Percentiles rank a stretch among this genome's conserved stretches.
These are phyloP conservation scores for Drosophila repleta DNA, from an alignment of 1,140 invertebrate genomes.

Conservation along the genomic window DNA sequence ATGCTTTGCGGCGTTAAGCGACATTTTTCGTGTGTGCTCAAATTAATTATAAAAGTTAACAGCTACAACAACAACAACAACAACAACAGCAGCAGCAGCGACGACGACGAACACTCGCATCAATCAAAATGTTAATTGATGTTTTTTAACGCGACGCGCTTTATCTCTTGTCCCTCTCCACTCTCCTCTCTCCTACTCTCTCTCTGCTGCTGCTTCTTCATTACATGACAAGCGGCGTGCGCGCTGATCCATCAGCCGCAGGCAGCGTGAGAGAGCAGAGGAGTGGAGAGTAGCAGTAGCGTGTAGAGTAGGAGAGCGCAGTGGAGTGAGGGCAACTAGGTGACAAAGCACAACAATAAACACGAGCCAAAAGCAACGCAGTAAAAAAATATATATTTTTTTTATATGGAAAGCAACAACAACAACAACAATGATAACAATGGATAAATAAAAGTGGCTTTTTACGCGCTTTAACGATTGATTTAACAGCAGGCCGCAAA, in stretches of 20 bases:
- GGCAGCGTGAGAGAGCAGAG: constrained; percentile 3
- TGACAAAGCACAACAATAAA: constrained; percentile 58
- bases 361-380: constrained; percentile 62
- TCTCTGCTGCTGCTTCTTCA: constrained; percentile 34
- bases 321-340: neutral
- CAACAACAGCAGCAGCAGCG: neutral
- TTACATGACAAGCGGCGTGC: constrained; percentile 74
- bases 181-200: constrained; percentile 22
- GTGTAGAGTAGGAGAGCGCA: too few species aligned
- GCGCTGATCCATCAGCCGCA: constrained; percentile 72
- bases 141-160: constrained; percentile 46
- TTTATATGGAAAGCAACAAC: constrained; percentile 45
- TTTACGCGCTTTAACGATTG: constrained; percentile 77
- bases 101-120: constrained; percentile 46
- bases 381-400: constrained; percentile 43
- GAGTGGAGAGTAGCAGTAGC: neutral
- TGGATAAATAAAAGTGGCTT: constrained; percentile 52
- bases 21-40: constrained; percentile 49
- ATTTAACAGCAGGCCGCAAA: constrained; percentile 69
- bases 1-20: constrained; percentile 62
- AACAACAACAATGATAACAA: constrained; percentile 29
- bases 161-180: constrained; percentile 54
- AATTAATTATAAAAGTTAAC: constrained; percentile 76
- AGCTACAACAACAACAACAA: constrained; percentile 35
- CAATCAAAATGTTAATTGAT: constrained; percentile 80